phyloP scores from a whole-genome alignment of 2,113 vertebrate species.

The western clawed frog (Xenopus tropicalis) region DNA sequence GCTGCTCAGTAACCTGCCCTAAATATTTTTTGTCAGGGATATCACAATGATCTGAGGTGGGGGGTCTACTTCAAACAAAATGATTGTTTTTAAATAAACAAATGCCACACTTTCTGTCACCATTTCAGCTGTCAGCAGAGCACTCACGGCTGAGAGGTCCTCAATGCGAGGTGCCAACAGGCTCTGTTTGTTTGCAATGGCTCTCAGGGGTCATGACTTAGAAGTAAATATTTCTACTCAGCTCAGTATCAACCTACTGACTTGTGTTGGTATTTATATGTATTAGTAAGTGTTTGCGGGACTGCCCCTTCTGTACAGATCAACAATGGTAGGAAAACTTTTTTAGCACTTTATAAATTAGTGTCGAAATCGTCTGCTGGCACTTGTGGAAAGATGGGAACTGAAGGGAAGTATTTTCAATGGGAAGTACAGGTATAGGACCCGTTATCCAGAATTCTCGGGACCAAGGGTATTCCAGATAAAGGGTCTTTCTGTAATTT shows the following conservation, averaged over 20 bases:
- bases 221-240: constrained; percentile 22
- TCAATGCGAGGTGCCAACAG: constrained; percentile 24
- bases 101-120: neutral
- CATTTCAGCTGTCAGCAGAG: constrained; percentile 47
- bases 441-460: too few relatives aligned
- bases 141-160: neutral
- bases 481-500: too few relatives aligned
- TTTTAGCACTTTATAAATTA: too few relatives aligned
- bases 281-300: too few relatives aligned
- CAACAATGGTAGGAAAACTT: too few relatives aligned
- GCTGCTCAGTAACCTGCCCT: constrained; percentile 10
- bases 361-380: too few relatives aligned
- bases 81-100: constrained; percentile 57
- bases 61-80: constrained; percentile 54
- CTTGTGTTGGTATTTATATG: too few relatives aligned
- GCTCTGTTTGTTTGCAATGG: constrained; percentile 35
- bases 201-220: constrained; percentile 32
- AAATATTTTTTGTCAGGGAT: constrained; percentile 51
- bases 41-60: constrained; percentile 25
- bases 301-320: too few relatives aligned
- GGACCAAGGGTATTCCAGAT: too few relatives aligned
- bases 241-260: neutral
- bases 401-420: too few relatives aligned
- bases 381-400: too few relatives aligned
- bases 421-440: too few relatives aligned